Evolutionary conservation across 1,140 invertebrate species (phyloP), one percentile per base, ranked within the genome.

Genomic region (Ectropis grisescens): DNA sequence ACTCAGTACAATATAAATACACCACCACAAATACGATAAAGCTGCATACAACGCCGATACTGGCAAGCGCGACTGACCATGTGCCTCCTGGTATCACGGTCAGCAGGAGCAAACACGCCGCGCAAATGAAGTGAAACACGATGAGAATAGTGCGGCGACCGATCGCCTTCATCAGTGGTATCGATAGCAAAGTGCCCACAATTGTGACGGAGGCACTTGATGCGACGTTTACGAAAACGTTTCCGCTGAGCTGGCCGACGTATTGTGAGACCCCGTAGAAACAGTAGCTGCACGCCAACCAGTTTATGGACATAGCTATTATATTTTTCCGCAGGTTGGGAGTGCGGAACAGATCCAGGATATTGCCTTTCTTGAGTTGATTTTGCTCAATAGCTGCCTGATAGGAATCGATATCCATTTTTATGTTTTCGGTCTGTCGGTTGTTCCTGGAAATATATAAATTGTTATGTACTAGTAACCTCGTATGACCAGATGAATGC

Each of bases 261-360:
- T 90, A 91, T 52, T 93, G 91, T 0, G 90, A 88, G 8, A 91
- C 86, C 1, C 90, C 91, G 48, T 90, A 92, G 46, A 91, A 88
- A 33, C 89, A 89, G 54, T 91, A 86, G 13, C 90, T 90, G 36
- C 89, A 89, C 0, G 89, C 85, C 2, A 90, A 47, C 90, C 90
- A 93, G 38, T 88, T 87, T 43, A 89, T 87, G 16, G 86, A 84
- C 61, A 91, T 89, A 13, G 83, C 85, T 7, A 92, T 60, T 1
- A 91, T 93, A 52, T 93, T 93, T 14, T 87, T 76, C 19, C 92
- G 68, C 65, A 94, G 82, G 58, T 91, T 91, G 0, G 90, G 90
- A 1, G 91, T 93, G 16, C 85, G 71, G 40, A 93, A 88, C 1
- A 94, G 71, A 69, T 93, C 92, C 1, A 88, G 2, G 13, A 93